Base-by-base conservation (phyloP, 2,797 vertebrate genomes). In the Chromobotia macracanthus region DNA sequence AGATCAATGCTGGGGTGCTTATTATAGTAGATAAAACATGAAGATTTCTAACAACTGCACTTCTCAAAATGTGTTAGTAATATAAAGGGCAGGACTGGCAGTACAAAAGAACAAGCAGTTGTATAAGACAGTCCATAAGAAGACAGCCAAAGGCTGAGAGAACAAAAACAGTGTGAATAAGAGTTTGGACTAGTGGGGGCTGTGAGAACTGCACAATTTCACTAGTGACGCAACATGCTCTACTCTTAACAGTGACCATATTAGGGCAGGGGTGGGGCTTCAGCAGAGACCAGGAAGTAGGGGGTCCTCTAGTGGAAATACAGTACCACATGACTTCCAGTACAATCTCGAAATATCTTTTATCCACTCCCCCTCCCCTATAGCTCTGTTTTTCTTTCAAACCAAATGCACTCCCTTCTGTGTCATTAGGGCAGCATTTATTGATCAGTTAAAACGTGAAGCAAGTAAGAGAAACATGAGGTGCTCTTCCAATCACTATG, bases 271-370 rank as follows among this genome's bases (percentile, higher is more conserved):
- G 85, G 85, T 67, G 80, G 86, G 86, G 83, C 80, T 82, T 69
- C 11, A 1, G 8, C 1, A 31, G 77, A 80, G 21, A 79, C 72
- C 82, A 91, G 90, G 90, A 91, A 91, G 90, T 86, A 86, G 87
- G 86, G 84, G 86, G 87, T 87, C 87, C 89, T 84, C 84, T 80
- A 73, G 74, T 79, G 86, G 80, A 84, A 81, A 75, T 79, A 83
- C 88, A 81, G 72, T 79, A 84, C 88, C 91, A 91, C 81, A 87
- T 90, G 90, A 89, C 83, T 91, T 91, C 88, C 90, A 89, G 88
- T 76, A 87, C 19, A 84, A 81, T 60, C 46, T 28, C 23, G 44
- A 83, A 84, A 82, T 72, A 82, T 60, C 72, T 53, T 41, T 64
- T 71, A 46, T 46, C 65, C 51, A 73, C 25, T 76, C 56, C 58